These are phyloP conservation scores for Orestias chungarensis DNA, from an alignment of 2,797 vertebrate species.

Conservation along the genomic window DNA sequence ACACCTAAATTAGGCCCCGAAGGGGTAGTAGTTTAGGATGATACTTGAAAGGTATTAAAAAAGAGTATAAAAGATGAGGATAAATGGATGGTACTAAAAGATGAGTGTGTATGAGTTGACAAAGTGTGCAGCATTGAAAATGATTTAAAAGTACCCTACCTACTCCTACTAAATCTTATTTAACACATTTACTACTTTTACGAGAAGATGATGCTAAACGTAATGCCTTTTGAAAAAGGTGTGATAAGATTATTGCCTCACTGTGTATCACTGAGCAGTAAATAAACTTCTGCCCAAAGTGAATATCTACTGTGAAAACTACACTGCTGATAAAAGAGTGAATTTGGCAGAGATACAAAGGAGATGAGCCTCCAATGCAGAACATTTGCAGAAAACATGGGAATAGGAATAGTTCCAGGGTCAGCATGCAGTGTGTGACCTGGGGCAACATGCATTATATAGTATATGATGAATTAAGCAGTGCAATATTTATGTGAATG, in stretches of 20 bases:
- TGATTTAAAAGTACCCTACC: neutral
- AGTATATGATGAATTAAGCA: constrained; percentile 53
- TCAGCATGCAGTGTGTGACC: constrained; percentile 53
- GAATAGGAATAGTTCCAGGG: constrained; percentile 27
- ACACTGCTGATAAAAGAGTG: neutral
- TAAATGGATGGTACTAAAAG: neutral
- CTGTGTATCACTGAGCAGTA: neutral
- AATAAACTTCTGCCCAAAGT: neutral
- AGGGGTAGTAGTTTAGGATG: neutral
- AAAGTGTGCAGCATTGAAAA: neutral
- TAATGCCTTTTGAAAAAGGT: neutral
- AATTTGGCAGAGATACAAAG: neutral
- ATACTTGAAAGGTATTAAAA: neutral
- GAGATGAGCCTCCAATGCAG: neutral
- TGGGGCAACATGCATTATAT: constrained; percentile 68
- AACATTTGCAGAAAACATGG: constrained; percentile 6
- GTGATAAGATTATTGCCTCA: neutral
- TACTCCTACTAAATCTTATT: neutral
- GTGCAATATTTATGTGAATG: constrained; percentile 58
- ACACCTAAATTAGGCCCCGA: neutral
- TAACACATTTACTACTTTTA: neutral
- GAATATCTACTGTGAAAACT: neutral
- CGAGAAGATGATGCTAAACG: neutral
- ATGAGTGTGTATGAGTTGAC: neutral
- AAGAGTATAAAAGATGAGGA: neutral